phyloP scores from a whole-genome alignment of 1,140 invertebrate genomes.

The Brachionus calyciflorus region DNA sequence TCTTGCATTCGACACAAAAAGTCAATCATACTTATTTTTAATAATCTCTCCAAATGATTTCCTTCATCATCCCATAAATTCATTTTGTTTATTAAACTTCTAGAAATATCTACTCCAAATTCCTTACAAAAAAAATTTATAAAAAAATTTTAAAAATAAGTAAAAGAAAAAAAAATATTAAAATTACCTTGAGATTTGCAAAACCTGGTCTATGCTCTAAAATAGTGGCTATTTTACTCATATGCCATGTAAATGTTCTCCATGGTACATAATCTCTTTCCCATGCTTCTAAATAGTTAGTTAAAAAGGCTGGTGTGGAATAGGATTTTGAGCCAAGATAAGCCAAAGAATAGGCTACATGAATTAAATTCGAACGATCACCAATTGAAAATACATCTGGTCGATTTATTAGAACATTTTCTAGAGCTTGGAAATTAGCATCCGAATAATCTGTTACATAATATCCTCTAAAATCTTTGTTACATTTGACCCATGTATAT shows the following conservation, averaged over 20 bases:
- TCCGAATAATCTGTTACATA: slow-evolving; percentile 38
- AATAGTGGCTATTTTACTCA: slow-evolving; percentile 26
- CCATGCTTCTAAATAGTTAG: background rate
- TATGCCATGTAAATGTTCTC: slow-evolving; percentile 43
- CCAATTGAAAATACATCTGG: slow-evolving; percentile 21
- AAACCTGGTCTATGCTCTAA: slow-evolving; percentile 29
- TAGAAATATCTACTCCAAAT: background rate
- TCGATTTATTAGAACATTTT: slow-evolving; percentile 1
- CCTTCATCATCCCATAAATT: slow-evolving; percentile 33
- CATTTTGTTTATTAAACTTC: background rate
- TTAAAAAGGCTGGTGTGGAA: background rate
- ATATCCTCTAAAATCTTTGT: slow-evolving; percentile 27
- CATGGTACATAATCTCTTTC: slow-evolving; percentile 41
- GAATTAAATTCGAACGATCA: slow-evolving; percentile 34
- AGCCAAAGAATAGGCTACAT: slow-evolving; percentile 29
- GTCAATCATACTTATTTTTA: slow-evolving; percentile 36
- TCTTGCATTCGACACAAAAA: slow-evolving; percentile 35
- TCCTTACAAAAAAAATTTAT: background rate
- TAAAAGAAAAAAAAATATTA: background rate
- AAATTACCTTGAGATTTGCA: background rate
- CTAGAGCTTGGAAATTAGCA: slow-evolving; percentile 19
- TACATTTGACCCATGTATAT: slow-evolving; percentile 44
- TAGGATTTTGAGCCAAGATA: slow-evolving; percentile 19
- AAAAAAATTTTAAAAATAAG: background rate
- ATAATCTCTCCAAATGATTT: background rate